Base-by-base conservation (phyloP, 1,140 invertebrate species). In the Euwallacea fornicatus region DNA sequence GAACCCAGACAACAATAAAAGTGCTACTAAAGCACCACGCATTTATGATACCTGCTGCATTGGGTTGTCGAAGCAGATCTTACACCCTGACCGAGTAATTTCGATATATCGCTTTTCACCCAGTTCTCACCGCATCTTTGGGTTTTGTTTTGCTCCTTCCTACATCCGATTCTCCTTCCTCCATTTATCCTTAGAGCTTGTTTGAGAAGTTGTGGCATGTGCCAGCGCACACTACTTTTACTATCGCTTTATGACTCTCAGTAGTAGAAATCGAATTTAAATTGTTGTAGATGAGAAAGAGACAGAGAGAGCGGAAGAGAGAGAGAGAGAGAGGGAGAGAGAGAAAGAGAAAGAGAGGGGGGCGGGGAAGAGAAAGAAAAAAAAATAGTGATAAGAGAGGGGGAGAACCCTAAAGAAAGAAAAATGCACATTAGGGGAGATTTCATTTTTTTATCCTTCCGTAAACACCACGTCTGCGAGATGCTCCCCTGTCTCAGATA, bases 61-160 rank as follows among this genome's bases (percentile, higher is more conserved):
- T 11, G 15, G 41, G 63, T n/a, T 41, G 4, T 9, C 16, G 55
- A 58, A 9, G 55, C 2, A 58, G n/a, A 10, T 58, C 16, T 9
- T n/a, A 21, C 16, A 13, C 55, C 16, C 16, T 58, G 55, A 50
- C 13, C 9, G 0, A 13, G 46, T 50, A 3, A 11, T 50, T 13
- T 50, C 9, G 46, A 11, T 13, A 15, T 2, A 16, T 21, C 16
- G n/a, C 42, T 21, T 50, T 68, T 68, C 66, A 68, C 66, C 66
- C 55, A 68, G n/a, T 68, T 68, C 46, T 60, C 21, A 11, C 43
- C 41, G 43, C 53, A 13, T 53, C 41, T 43, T 59, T 9, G 53
- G 43, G 69, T 71, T 79, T 76, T 79, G 78, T 80, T 80, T 80
- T 79, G 79, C 67, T 79, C 76, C 69, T 73, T 74, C 76, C 74